Conservation (phyloP, 2,113 vertebrate species). For the Bufo gargarizans region DNA sequence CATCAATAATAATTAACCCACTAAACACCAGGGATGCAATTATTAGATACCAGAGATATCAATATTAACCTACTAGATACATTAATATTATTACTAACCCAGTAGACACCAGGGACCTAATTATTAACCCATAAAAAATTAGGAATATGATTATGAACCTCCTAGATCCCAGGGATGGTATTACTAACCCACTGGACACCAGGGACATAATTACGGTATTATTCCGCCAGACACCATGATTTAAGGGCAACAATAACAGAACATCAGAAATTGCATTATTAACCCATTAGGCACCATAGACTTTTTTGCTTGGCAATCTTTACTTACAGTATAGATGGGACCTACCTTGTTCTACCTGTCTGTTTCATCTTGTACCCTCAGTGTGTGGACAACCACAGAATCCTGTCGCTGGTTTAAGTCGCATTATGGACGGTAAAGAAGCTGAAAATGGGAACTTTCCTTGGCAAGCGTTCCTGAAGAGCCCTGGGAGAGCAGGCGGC, state of each 20-base stretch:
- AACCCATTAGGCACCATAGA: not conserved
- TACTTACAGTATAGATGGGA: not conserved
- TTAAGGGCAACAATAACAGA: no score
- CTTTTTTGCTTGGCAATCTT: not conserved
- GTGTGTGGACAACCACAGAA: conserved; percentile 80
- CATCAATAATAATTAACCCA: not conserved
- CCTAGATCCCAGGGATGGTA: no score
- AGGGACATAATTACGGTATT: not conserved
- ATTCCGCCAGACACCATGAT: no score
- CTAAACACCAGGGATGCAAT: not conserved
- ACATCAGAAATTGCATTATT: not conserved
- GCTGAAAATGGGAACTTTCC: conserved; percentile 81
- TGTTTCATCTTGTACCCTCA: conserved; percentile 64
- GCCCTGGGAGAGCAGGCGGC: conserved; percentile 74
- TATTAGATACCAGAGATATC: not conserved
- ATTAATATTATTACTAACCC: not conserved
- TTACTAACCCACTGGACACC: not conserved
- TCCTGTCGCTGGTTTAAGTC: conserved; percentile 58
- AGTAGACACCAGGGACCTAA: not conserved
- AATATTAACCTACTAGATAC: not conserved
- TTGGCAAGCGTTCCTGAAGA: conserved; percentile 80
- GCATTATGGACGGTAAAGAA: conserved; percentile 74
- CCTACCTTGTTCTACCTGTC: not conserved
- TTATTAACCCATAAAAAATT: not conserved
- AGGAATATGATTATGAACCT: no score